Evolutionary conservation across 2,888 invertebrate species (phyloP), one percentile per base, ranked within the genome.

Genomic region (Lordiphosa fenestrarum): DNA sequence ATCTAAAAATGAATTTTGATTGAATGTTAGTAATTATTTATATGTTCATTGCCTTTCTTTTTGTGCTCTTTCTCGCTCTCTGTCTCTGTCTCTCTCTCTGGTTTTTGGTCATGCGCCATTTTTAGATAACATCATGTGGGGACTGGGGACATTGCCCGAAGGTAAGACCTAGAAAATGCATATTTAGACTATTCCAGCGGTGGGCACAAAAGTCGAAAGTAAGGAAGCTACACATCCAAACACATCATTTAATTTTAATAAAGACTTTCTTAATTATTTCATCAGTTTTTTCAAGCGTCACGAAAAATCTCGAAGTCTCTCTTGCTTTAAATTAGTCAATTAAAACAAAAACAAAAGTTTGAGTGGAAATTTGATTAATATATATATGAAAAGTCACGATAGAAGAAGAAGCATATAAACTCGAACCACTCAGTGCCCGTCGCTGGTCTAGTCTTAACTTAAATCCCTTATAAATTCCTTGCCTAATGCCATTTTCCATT

Each of bases 111-210:
- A 57, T 76, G 67, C 81, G 44, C 42, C 63, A 73, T 57, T 35
- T 70, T 42, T 84, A 97, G 97, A 97, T 85, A 89, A 89, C 95
- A 96, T 97, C 94, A 96, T 97, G 96, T 97, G 97, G 97, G 96
- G 96, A 92, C 94, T 97, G 94, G 97, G 96, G 93, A 96, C 96
- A 93, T 94, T 97, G 93, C 96, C 96, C 92, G 97, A 97, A 93
- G 96, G 97, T 97, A 93, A 95, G 96, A 51, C 35, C 50, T 53
- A 40, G 10, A 35, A 7, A 12, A 15, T 7, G 3, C 5, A 15
- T 33, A 40, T 42, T 30, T 30, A 25, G 6, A 15, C n/a, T 4
- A 35, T 10, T 19, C 41, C 30, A 30, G 30, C 30, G 30, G 30
- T 30, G 30, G 3, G 30, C 25, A 6, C 6, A 6, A 2, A 25